Evolutionary conservation across 2,888 invertebrate species (phyloP).

Genomic region (Petrolisthes cinctipes): DNA sequence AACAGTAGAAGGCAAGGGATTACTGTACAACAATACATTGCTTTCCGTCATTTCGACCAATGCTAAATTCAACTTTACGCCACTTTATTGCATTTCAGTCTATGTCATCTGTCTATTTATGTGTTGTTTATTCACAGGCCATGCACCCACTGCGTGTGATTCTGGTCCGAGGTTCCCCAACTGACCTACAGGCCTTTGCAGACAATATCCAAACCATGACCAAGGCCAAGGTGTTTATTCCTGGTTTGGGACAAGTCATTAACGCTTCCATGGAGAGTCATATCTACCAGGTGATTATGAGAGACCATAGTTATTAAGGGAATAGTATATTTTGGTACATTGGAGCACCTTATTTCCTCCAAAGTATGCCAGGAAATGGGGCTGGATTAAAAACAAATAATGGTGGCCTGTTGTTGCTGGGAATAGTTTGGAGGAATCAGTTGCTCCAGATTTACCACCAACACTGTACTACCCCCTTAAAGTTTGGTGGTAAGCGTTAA

Average conservation of each 20-base stretch:
- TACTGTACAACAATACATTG: too few relatives aligned
- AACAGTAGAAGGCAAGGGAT: too few relatives aligned
- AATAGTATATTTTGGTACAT: neutral
- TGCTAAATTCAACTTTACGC: too few relatives aligned
- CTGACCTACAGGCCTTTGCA: slow-evolving; percentile 55
- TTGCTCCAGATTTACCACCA: too few relatives aligned
- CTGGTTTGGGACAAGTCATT: slow-evolving; percentile 83
- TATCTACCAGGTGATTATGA: slow-evolving; percentile 87
- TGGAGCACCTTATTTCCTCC: too few relatives aligned
- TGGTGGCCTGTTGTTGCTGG: too few relatives aligned
- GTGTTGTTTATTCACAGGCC: slow-evolving; percentile 32
- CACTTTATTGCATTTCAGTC: slow-evolving; percentile 69
- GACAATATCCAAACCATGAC: slow-evolving; percentile 60
- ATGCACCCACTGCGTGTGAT: slow-evolving; percentile 65
- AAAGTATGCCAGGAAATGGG: too few relatives aligned
- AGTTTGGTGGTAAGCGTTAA: too few relatives aligned
- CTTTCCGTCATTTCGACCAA: too few relatives aligned
- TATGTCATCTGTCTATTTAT: neutral
- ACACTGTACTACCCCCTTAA: too few relatives aligned
- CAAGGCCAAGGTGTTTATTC: slow-evolving; percentile 81
- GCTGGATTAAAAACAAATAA: too few relatives aligned
- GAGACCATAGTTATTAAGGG: neutral
- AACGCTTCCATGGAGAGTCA: slow-evolving; percentile 98
- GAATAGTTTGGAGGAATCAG: too few relatives aligned
- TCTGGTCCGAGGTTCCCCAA: slow-evolving; percentile 64